Conservation (phyloP, 2,113 vertebrate species). For the Pimephales promelas region DNA sequence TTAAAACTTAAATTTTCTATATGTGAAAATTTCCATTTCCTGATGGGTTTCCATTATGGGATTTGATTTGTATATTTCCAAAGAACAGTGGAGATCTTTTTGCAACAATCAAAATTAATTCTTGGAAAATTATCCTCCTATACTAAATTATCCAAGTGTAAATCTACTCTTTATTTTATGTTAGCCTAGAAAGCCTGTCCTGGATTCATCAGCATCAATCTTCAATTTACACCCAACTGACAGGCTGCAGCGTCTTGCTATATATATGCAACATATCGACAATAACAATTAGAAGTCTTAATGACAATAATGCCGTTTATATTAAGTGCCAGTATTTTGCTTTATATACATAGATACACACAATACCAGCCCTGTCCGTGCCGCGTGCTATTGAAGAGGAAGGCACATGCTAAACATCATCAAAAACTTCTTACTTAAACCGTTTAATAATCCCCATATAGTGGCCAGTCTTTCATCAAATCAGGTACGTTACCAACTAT, state of each 20-base stretch:
- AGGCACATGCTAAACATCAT: slow-evolving; percentile 2
- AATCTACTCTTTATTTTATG: neutral
- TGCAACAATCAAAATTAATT: neutral
- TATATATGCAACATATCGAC: neutral
- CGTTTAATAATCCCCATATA: no score
- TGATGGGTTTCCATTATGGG: neutral
- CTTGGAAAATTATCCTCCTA: neutral
- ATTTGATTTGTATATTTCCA: neutral
- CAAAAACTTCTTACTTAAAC: neutral
- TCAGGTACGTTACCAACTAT: neutral
- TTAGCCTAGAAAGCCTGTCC: no score
- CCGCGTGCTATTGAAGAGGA: neutral
- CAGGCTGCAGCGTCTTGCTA: neutral
- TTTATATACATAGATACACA: neutral
- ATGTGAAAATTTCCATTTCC: neutral
- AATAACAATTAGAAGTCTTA: neutral
- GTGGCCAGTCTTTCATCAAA: neutral
- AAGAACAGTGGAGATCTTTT: neutral
- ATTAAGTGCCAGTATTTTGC: neutral
- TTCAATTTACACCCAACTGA: neutral
- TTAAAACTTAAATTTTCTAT: neutral
- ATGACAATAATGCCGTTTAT: no score
- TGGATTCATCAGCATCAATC: neutral
- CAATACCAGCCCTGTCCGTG: neutral
- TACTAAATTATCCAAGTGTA: neutral